Percentiles rank a stretch among this genome's conserved stretches.
Evolutionary conservation across 1,140 invertebrate genomes (phyloP).

Genomic region (Charaxes varanes): DNA sequence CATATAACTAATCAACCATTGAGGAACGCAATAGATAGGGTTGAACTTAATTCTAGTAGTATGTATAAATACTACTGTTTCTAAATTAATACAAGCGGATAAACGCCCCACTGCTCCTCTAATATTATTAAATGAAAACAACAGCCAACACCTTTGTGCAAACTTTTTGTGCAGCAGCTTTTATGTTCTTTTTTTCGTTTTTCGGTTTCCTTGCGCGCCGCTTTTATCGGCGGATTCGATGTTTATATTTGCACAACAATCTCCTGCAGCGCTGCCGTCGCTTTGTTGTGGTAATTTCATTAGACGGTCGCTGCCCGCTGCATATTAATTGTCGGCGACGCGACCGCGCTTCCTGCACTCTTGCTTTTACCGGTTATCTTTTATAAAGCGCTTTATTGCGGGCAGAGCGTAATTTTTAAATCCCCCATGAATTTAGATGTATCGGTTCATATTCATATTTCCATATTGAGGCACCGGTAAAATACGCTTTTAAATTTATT

Average conservation of each 20-base stretch:
- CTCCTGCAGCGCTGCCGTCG: conserved; percentile 35
- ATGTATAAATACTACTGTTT: background rate
- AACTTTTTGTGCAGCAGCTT: conserved; percentile 18
- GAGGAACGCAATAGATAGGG: no score
- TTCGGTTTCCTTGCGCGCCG: conserved; percentile 27
- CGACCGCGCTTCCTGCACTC: conserved; percentile 21
- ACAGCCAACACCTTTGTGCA: conserved; percentile 14
- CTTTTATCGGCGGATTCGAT: conserved; percentile 55
- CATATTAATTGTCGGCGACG: conserved; percentile 49
- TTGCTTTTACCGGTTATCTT: conserved; percentile 22
- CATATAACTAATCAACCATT: no score
- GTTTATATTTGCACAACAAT: conserved; percentile 62
- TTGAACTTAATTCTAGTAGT: no score
- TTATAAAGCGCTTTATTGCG: conserved; percentile 10
- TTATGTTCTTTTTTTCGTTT: no score
- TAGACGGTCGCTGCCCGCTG: conserved; percentile 46
- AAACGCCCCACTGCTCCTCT: conserved; percentile 4
- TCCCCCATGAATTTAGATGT: conserved; percentile 5
- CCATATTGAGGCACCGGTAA: no score
- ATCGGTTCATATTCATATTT: background rate
- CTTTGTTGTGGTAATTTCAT: conserved; percentile 69
- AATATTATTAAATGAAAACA: conserved; percentile 16
- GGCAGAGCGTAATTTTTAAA: conserved; percentile 8
- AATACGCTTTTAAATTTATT: no score
- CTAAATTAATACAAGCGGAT: background rate